Percentiles rank a stretch among this genome's conserved stretches.
Evolutionary conservation across 2,888 invertebrate genomes (phyloP).

Genomic region (Synanthedon myopaeformis): DNA sequence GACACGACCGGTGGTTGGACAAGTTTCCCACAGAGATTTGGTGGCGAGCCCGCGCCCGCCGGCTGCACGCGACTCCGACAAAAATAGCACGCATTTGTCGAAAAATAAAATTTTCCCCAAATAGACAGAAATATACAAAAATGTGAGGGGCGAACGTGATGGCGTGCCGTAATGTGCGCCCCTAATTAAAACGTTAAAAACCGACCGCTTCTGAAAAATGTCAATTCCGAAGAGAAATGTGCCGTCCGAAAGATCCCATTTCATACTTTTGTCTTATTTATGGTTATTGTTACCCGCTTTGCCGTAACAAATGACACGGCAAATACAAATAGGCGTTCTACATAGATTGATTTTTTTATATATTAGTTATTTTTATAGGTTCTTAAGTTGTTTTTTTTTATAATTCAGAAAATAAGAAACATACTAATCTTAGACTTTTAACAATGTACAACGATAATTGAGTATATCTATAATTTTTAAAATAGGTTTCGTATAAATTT

Average conservation of each 20-base stretch:
- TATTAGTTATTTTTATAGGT: too few relatives aligned
- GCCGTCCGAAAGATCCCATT: constrained; percentile 60
- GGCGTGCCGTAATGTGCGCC: constrained; percentile 69
- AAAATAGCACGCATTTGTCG: constrained; percentile 67
- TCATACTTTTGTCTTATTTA: constrained; percentile 57
- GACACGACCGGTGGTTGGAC: constrained; percentile 24
- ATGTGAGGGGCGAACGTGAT: constrained; percentile 67
- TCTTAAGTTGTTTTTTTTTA: too few relatives aligned
- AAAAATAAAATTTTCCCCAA: constrained; percentile 70
- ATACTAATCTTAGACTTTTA: too few relatives aligned
- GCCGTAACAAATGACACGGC: constrained; percentile 29
- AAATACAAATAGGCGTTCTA: not conserved
- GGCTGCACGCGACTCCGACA: constrained; percentile 60
- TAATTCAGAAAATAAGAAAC: too few relatives aligned
- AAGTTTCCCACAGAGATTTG: constrained; percentile 69
- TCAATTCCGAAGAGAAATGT: constrained; percentile 69
- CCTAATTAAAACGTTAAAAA: constrained; percentile 72
- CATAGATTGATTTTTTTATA: too few relatives aligned
- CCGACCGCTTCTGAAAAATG: constrained; percentile 67
- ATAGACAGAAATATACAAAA: constrained; percentile 70
- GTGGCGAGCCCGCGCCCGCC: constrained; percentile 54
- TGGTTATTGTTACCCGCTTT: constrained; percentile 15
- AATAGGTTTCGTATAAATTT: too few relatives aligned
- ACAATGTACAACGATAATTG: too few relatives aligned
- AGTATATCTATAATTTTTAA: too few relatives aligned